Percentiles rank a stretch among this genome's conserved stretches.
These are phyloP conservation scores for Elysia chlorotica DNA, from an alignment of 1,140 invertebrate species.

Conservation along the genomic window DNA sequence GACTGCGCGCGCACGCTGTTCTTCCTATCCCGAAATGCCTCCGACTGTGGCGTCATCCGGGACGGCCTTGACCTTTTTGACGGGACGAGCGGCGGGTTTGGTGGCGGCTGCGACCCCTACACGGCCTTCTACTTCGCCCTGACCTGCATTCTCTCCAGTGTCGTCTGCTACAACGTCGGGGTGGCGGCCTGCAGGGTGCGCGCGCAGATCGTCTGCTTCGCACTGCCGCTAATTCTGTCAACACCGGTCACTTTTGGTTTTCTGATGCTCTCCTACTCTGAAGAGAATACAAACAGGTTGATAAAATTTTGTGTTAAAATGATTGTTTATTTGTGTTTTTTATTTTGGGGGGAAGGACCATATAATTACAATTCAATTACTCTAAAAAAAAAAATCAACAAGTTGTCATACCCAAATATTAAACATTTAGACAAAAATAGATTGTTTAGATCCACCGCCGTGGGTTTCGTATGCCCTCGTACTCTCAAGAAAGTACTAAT, in stretches of 20 bases:
- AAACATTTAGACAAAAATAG: too few relatives aligned
- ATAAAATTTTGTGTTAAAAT: too few relatives aligned
- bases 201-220: conserved; percentile 42
- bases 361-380: too few relatives aligned
- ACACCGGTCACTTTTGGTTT: conserved; percentile 44
- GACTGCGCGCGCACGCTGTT: conserved; percentile 27
- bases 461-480: too few relatives aligned
- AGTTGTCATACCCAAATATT: too few relatives aligned
- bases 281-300: conserved; percentile 15
- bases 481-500: too few relatives aligned
- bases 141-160: conserved; percentile 33
- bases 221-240: conserved; percentile 37
- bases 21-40: conserved; percentile 7
- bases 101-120: conserved; percentile 22
- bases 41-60: conserved; percentile 2
- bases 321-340: conserved; percentile 5
- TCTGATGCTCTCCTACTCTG: conserved; percentile 21
- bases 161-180: conserved; percentile 43
- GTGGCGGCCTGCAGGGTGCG: conserved; percentile 44
- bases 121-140: conserved; percentile 37
- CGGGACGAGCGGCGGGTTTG: background rate
- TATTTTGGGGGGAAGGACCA: background rate
- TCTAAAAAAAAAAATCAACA: too few relatives aligned
- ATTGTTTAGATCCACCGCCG: too few relatives aligned
- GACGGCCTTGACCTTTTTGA: conserved; percentile 19